These are phyloP conservation scores for Dendroctonus valens DNA, from an alignment of 1,140 invertebrate species.

Conservation along the genomic window DNA sequence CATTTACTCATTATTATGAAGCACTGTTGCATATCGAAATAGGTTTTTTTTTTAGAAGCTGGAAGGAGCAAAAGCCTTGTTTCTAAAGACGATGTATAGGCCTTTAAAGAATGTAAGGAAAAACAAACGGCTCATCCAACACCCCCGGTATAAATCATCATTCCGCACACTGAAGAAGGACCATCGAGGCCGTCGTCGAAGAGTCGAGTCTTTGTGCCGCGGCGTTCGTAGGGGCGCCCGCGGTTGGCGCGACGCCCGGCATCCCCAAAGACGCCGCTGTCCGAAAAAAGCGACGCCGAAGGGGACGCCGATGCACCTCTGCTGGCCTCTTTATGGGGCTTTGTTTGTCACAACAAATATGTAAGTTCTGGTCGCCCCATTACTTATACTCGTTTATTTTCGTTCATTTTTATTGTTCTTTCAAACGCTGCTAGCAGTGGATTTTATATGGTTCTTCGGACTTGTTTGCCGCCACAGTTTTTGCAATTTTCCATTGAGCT, in stretches of 20 bases:
- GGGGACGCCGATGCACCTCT: constrained; percentile 21
- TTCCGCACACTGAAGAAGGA: constrained; percentile 7
- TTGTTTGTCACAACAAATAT: constrained; percentile 23
- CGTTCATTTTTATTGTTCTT: not conserved
- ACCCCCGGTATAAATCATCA: not conserved
- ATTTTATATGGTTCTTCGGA: too few relatives aligned
- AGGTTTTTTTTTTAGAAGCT: too few relatives aligned
- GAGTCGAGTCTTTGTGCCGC: constrained; percentile 24
- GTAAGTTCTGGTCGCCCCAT: constrained; percentile 3
- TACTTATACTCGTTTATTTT: constrained; percentile 13
- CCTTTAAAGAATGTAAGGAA: not conserved
- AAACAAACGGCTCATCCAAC: not conserved
- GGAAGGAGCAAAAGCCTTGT: too few relatives aligned
- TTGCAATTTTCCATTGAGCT: too few relatives aligned
- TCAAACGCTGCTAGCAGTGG: too few relatives aligned
- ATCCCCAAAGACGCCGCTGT: constrained; percentile 2
- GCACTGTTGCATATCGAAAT: too few relatives aligned
- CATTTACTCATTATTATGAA: too few relatives aligned
- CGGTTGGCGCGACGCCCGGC: not conserved
- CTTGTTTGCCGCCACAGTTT: too few relatives aligned
- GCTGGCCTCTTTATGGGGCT: constrained; percentile 17
- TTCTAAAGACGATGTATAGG: too few relatives aligned
- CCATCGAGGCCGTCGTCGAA: constrained; percentile 25
- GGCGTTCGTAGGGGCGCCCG: constrained; percentile 2
- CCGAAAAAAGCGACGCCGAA: constrained; percentile 15